Percentiles rank a stretch among this genome's conserved stretches.
phyloP scores from a whole-genome alignment of 2,113 vertebrate species.

The Motacilla tschutschensis region DNA sequence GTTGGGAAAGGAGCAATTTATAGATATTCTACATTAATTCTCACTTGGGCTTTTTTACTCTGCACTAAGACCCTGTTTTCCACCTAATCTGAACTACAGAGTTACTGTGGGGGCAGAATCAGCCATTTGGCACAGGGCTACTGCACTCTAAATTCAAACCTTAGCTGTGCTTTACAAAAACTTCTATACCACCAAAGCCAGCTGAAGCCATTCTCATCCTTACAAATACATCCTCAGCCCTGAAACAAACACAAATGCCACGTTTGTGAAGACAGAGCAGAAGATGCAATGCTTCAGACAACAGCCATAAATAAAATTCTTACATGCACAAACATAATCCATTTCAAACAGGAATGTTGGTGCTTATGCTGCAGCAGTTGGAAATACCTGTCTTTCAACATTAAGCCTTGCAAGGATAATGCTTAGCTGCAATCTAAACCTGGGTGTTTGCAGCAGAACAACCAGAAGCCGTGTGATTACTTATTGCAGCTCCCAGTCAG shows the following conservation, averaged over 20 bases:
- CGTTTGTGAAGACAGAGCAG: neutral
- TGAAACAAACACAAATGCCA: neutral
- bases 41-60: neutral
- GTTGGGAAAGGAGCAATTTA: neutral
- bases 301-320: slow-evolving; percentile 37
- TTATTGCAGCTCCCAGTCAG: neutral
- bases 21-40: neutral
- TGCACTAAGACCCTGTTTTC: neutral
- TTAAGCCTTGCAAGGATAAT: slow-evolving; percentile 1
- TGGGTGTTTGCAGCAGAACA: slow-evolving; percentile 5
- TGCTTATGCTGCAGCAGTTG: neutral
- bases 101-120: neutral
- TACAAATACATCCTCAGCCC: neutral
- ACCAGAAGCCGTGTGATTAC: neutral
- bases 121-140: neutral
- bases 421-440: slow-evolving; percentile 19
- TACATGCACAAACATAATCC: slow-evolving; percentile 15
- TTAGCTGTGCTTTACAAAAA: neutral
- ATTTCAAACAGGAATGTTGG: slow-evolving; percentile 29
- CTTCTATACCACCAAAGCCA: neutral
- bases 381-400: slow-evolving; percentile 54
- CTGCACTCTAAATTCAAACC: neutral
- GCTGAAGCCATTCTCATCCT: neutral
- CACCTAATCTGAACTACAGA: neutral
- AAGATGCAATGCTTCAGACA: slow-evolving; percentile 14